Conservation (phyloP, 2,113 vertebrate genomes). For the Grus americana region DNA sequence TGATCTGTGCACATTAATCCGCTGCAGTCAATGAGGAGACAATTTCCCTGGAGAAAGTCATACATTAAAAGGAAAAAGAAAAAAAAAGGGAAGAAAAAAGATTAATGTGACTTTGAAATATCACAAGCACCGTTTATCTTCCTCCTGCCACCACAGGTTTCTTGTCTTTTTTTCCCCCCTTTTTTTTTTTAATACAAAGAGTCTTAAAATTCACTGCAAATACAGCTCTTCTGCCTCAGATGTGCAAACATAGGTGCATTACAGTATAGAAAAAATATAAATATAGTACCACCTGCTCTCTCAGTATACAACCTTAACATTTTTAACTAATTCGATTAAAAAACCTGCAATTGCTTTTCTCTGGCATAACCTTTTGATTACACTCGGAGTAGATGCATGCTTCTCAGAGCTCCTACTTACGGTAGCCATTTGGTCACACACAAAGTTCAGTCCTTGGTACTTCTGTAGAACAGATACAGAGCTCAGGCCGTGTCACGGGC, state of each 20-base stretch:
- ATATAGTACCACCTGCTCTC: background rate
- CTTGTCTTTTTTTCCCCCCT: background rate
- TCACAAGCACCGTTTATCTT: slow-evolving; percentile 68
- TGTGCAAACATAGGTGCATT: background rate
- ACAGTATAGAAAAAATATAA: background rate
- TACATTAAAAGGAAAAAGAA: slow-evolving; percentile 54
- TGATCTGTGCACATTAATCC: slow-evolving; percentile 67
- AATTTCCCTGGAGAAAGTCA: slow-evolving; percentile 67
- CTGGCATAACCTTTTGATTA: background rate
- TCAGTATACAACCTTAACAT: background rate
- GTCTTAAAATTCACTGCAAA: slow-evolving; percentile 31
- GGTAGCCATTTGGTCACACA: background rate
- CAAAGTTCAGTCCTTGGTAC: background rate
- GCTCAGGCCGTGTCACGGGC: background rate
- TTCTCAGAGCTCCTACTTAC: background rate
- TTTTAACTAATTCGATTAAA: background rate
- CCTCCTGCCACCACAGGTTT: slow-evolving; percentile 57
- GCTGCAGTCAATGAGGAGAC: slow-evolving; percentile 59
- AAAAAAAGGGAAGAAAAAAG: background rate
- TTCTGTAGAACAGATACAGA: background rate
- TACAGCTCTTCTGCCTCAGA: background rate
- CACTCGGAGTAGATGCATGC: background rate
- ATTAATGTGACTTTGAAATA: slow-evolving; percentile 70
- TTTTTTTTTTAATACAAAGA: slow-evolving; percentile 22
- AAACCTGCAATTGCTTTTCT: background rate